Conservation (phyloP, 2,888 invertebrate species). For the Cordilura impudica region DNA sequence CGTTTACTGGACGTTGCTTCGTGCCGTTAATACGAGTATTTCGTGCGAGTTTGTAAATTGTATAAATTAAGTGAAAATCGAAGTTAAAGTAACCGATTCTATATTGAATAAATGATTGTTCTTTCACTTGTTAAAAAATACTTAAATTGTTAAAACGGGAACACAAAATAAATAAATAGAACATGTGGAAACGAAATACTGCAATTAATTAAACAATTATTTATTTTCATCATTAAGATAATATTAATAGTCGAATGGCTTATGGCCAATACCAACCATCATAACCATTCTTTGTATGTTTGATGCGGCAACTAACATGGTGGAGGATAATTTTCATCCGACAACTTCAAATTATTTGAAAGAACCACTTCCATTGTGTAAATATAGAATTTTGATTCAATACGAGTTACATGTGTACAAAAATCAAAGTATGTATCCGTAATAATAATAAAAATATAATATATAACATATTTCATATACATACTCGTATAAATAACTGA, state of each 20-base stretch:
- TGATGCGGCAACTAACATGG: too few relatives aligned
- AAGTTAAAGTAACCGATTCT: not conserved
- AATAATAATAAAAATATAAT: too few relatives aligned
- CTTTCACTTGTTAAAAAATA: slow-evolving; percentile 19
- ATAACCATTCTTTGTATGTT: not conserved
- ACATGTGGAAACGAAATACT: not conserved
- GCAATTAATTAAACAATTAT: not conserved
- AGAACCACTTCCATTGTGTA: slow-evolving; percentile 5
- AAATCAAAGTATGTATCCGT: slow-evolving; percentile 16
- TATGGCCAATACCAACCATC: not conserved
- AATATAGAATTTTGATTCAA: not conserved
- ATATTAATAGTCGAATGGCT: not conserved
- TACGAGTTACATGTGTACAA: slow-evolving; percentile 8
- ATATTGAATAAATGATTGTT: slow-evolving; percentile 1
- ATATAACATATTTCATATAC: too few relatives aligned
- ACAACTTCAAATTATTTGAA: not conserved
- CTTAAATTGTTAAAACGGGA: slow-evolving; percentile 1
- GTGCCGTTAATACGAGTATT: not conserved
- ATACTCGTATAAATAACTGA: too few relatives aligned
- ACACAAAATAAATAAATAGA: not conserved
- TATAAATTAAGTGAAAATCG: not conserved
- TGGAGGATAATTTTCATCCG: too few relatives aligned
- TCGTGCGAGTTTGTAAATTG: slow-evolving; percentile 22
- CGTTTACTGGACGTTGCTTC: slow-evolving; percentile 67
- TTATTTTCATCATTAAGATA: not conserved